These are phyloP conservation scores for Bombus superbus DNA, from an alignment of 1,140 invertebrate species.

Conservation along the genomic window DNA sequence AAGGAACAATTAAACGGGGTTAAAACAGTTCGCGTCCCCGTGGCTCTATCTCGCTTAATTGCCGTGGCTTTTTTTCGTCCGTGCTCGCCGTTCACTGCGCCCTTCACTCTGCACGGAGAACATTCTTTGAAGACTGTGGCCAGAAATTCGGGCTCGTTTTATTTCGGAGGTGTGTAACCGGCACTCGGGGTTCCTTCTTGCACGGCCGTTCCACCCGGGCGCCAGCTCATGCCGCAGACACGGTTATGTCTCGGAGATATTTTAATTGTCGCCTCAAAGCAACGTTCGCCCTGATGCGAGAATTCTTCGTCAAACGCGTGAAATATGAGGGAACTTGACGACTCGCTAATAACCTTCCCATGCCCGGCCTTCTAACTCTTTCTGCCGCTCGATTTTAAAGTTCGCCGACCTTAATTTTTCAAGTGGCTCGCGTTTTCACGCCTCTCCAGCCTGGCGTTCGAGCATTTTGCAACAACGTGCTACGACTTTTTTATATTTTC, in stretches of 20 bases:
- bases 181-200: conserved; percentile 11
- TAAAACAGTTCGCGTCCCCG: conserved; percentile 35
- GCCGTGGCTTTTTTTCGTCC: conserved; percentile 36
- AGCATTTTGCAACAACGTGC: conserved; percentile 24
- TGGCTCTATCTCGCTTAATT: conserved; percentile 58
- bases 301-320: conserved; percentile 70
- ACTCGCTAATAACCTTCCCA: conserved; percentile 69
- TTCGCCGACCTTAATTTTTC: conserved; percentile 48
- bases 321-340: conserved; percentile 70
- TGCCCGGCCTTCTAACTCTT: conserved; percentile 5
- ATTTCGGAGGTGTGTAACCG: conserved; percentile 52
- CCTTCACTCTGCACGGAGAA: not conserved
- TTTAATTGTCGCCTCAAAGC: conserved; percentile 74
- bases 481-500: not conserved
- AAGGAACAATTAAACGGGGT: conserved; percentile 50
- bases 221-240: conserved; percentile 63
- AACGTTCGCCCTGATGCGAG: conserved; percentile 58
- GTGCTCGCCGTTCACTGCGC: conserved; percentile 19
- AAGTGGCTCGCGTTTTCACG: conserved; percentile 6
- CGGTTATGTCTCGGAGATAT: conserved; percentile 70
- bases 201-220: conserved; percentile 27
- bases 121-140: conserved; percentile 68
- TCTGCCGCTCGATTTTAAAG: conserved; percentile 59
- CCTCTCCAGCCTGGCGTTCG: not conserved
- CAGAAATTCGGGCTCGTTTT: conserved; percentile 71